phyloP scores from a whole-genome alignment of 1,140 invertebrate genomes.

The Prorops nasuta region DNA sequence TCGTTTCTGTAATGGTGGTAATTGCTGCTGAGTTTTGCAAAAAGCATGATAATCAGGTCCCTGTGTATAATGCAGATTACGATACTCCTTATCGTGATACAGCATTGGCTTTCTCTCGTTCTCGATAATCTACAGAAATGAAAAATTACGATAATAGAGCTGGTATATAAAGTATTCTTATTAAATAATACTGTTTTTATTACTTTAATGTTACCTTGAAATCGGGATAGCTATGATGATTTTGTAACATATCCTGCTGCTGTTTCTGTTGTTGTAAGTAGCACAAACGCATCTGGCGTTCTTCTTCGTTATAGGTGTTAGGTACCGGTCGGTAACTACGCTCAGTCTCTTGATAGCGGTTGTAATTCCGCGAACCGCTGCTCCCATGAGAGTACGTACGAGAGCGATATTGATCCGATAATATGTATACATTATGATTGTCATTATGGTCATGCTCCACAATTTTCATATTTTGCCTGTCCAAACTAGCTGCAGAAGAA shows the following conservation, averaged over 20 bases:
- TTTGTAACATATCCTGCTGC: constrained; percentile 17
- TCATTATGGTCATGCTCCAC: constrained; percentile 45
- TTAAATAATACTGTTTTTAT: too few species aligned
- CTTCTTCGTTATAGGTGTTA: constrained; percentile 43
- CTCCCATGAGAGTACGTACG: constrained; percentile 46
- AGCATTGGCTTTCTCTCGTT: constrained; percentile 26
- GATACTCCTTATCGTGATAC: constrained; percentile 34
- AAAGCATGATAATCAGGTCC: constrained; percentile 28
- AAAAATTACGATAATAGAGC: too few species aligned
- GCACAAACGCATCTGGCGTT: constrained; percentile 37
- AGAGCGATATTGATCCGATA: constrained; percentile 44
- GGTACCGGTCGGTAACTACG: constrained; percentile 38
- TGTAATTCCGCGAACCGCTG: constrained; percentile 29
- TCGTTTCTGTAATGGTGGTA: constrained; percentile 21
- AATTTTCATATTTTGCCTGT: constrained; percentile 36
- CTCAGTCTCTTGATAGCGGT: constrained; percentile 39
- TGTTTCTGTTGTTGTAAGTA: constrained; percentile 29
- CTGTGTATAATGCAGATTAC: constrained; percentile 25
- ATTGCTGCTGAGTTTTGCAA: constrained; percentile 21
- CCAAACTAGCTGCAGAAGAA: constrained; percentile 26
- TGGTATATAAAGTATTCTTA: too few species aligned
- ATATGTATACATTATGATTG: constrained; percentile 50
- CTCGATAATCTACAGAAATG: too few species aligned
- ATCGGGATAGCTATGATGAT: constrained; percentile 23
- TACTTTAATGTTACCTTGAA: constrained; percentile 35